These are phyloP conservation scores for Bombus affinis DNA, from an alignment of 1,140 invertebrate genomes.

Conservation along the genomic window DNA sequence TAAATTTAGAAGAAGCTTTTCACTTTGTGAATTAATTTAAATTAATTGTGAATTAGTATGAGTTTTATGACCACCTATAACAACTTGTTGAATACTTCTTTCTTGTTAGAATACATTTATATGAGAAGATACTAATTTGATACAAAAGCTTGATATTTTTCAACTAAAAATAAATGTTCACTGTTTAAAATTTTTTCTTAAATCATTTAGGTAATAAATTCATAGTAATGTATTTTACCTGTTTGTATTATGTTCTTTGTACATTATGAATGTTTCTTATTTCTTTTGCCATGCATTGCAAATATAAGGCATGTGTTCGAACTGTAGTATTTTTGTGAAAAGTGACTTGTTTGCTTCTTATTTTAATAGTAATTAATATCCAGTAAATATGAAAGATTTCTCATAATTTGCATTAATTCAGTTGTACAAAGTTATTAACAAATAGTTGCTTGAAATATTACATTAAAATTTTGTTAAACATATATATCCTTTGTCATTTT, in stretches of 20 bases:
- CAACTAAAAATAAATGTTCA: background rate
- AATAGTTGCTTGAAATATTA: background rate
- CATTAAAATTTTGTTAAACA: background rate
- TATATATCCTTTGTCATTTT: background rate
- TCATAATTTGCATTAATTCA: background rate
- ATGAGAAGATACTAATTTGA: background rate
- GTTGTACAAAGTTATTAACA: background rate
- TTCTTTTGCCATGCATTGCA: slow-evolving; percentile 32
- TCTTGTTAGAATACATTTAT: slow-evolving; percentile 7
- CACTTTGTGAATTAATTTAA: slow-evolving; percentile 12
- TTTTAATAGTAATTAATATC: slow-evolving; percentile 31
- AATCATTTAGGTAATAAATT: slow-evolving; percentile 2
- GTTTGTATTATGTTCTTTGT: slow-evolving; percentile 22
- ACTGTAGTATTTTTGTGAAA: slow-evolving; percentile 19
- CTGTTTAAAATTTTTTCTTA: background rate
- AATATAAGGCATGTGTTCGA: slow-evolving; percentile 46
- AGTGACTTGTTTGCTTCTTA: slow-evolving; percentile 51
- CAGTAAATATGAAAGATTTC: slow-evolving; percentile 43
- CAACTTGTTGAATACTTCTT: slow-evolving; percentile 82
- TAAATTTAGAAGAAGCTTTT: background rate
- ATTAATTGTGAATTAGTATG: slow-evolving; percentile 58
- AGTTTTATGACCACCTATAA: slow-evolving; percentile 75
- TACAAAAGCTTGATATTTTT: background rate
- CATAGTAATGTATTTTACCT: slow-evolving; percentile 12
- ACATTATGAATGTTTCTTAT: slow-evolving; percentile 11